These are phyloP conservation scores for Triops cancriformis DNA, from an alignment of 1,140 invertebrate species.

Conservation along the genomic window DNA sequence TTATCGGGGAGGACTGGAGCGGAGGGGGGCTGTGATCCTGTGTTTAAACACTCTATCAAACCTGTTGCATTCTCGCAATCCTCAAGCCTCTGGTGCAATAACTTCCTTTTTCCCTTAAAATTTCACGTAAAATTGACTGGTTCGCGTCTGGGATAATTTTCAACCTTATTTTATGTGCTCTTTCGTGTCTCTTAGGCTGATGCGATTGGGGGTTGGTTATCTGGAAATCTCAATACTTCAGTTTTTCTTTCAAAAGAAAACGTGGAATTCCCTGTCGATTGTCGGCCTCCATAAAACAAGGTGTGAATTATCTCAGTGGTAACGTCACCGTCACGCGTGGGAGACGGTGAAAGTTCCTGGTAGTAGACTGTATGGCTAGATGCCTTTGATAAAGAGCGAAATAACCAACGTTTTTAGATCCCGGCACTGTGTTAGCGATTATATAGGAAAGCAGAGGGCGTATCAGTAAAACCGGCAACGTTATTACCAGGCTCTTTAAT, in stretches of 20 bases:
- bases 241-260: not conserved
- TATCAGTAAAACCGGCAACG: no score
- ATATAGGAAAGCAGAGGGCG: no score
- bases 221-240: not conserved
- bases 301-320: not conserved
- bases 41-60: conserved; percentile 10
- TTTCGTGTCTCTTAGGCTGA: no score
- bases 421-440: no score
- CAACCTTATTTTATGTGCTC: no score
- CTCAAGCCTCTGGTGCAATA: not conserved
- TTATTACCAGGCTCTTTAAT: no score
- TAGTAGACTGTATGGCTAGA: not conserved
- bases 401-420: not conserved
- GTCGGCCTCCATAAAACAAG: not conserved
- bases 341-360: not conserved
- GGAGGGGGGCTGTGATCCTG: not conserved
- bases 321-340: not conserved
- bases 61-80: not conserved
- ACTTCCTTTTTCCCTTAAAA: not conserved
- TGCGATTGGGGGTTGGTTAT: no score
- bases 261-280: not conserved
- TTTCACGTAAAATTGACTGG: not conserved
- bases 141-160: no score
- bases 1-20: not conserved
- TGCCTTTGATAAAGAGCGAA: conserved; percentile 2